Conservation (phyloP, 2,797 vertebrate species). For the Micrastur ruficollis region DNA sequence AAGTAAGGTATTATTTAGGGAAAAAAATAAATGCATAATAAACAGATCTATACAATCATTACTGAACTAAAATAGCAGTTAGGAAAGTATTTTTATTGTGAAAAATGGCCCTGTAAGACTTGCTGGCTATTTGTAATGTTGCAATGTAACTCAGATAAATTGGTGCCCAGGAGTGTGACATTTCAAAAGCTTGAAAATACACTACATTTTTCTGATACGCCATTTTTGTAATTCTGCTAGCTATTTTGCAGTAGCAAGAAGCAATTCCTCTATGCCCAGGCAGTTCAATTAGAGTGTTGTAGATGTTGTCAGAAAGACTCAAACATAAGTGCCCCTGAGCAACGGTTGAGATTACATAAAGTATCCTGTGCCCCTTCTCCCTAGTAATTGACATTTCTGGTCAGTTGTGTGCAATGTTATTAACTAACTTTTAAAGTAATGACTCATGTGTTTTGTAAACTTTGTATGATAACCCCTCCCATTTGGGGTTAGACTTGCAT, state of each 20-base stretch:
- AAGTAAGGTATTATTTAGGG: conserved; percentile 70
- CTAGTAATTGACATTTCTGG: background rate
- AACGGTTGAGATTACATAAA: conserved; percentile 78
- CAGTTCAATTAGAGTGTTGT: conserved; percentile 76
- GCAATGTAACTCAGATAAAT: conserved; percentile 79
- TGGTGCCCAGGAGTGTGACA: conserved; percentile 77
- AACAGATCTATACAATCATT: conserved; percentile 74
- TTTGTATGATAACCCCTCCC: background rate
- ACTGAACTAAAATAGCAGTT: conserved; percentile 74
- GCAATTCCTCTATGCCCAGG: conserved; percentile 70
- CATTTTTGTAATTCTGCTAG: conserved; percentile 69
- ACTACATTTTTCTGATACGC: conserved; percentile 61
- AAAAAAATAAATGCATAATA: conserved; percentile 73
- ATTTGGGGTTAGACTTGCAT: background rate
- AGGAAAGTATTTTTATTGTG: conserved; percentile 75
- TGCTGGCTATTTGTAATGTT: conserved; percentile 71
- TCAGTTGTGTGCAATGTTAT: background rate
- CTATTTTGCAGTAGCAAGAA: conserved; percentile 69
- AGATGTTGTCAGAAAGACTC: conserved; percentile 75
- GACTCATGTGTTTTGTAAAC: background rate
- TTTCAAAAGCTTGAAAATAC: conserved; percentile 75
- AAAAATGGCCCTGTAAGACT: conserved; percentile 72
- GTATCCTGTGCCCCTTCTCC: conserved; percentile 67
- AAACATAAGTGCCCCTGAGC: conserved; percentile 74
- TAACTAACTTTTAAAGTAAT: conserved; percentile 37